Conservation (phyloP, 2,888 invertebrate genomes). For the Spialia ferax region DNA sequence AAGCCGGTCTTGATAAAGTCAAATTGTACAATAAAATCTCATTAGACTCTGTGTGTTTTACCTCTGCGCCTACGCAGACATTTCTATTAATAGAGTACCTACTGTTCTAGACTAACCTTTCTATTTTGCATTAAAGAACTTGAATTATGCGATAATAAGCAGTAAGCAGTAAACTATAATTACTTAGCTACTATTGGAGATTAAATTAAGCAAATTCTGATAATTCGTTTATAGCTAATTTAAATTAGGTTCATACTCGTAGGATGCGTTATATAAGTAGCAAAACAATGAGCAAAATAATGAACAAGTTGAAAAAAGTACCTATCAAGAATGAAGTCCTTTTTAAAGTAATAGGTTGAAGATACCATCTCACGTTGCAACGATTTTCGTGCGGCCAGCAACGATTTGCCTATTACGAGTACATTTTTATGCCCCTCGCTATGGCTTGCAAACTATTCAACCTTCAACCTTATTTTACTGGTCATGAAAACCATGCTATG, state of each 20-base stretch:
- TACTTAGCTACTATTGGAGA: too few species aligned
- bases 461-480: constrained; percentile 16
- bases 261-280: too few species aligned
- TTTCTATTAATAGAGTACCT: constrained; percentile 11
- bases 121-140: background rate
- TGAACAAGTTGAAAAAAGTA: constrained; percentile 34
- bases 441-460: constrained; percentile 13
- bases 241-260: too few species aligned
- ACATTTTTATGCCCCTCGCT: constrained; percentile 38
- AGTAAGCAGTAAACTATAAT: too few species aligned
- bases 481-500: background rate
- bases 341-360: constrained; percentile 61
- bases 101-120: background rate
- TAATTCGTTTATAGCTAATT: too few species aligned
- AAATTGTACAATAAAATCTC: constrained; percentile 16
- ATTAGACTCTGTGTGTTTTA: constrained; percentile 12
- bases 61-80: background rate
- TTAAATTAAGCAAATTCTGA: too few species aligned
- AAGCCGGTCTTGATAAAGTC: constrained; percentile 5
- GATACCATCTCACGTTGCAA: constrained; percentile 70
- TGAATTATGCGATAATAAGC: background rate
- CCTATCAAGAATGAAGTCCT: background rate
- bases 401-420: constrained; percentile 68
- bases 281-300: too few species aligned
- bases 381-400: constrained; percentile 70